Base-by-base conservation (phyloP, 2,888 invertebrate genomes). In the Odontomyia ornata region DNA sequence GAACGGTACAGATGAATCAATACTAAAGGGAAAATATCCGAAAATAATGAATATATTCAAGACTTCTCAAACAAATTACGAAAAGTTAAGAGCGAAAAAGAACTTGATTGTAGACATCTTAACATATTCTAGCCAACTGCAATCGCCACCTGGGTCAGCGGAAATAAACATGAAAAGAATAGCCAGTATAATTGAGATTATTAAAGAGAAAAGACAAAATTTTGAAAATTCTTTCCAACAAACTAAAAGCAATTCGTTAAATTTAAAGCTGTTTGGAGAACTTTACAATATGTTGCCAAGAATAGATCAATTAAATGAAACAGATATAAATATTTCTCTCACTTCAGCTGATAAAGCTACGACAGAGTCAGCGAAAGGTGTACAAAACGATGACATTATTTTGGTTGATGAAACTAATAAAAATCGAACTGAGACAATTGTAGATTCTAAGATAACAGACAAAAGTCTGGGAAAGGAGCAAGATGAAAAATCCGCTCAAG, bases 311-410 rank as follows among this genome's bases (percentile, higher is more conserved):
- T 27, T 30, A 4, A 18, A 30, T 36, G 36, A n/a, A 9, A 65
- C 28, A 13, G 52, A 52, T 4, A 4, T 15, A n/a, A 52, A 4
- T 52, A 52, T n/a, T 4, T 9, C 2, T 5, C 36, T 36, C 9
- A 52, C 15, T 4, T 4, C 52, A 52, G 43, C 52, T 36, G 52
- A 52, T 9, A 15, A 52, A 52, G 52, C 5, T 9, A 52, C 4
- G 4, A 52, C 52, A 15, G 18, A 52, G 13, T 11, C 27, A 72
- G 15, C 15, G 18, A 15, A 21, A 36, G n/a, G 18, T 21, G 21
- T 5, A 21, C 4, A 73, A 25, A 21, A 21, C 23, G 60, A 73
- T 36, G 73, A 73, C n/a, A 36, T 60, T 30, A 73, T 73, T 43
- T 18, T 73, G 18, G 56, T 72, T 11, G 71, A 52, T 3, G 28